phyloP scores from a whole-genome alignment of 2,113 vertebrate genomes.

The Pelecanoides urinatrix region DNA sequence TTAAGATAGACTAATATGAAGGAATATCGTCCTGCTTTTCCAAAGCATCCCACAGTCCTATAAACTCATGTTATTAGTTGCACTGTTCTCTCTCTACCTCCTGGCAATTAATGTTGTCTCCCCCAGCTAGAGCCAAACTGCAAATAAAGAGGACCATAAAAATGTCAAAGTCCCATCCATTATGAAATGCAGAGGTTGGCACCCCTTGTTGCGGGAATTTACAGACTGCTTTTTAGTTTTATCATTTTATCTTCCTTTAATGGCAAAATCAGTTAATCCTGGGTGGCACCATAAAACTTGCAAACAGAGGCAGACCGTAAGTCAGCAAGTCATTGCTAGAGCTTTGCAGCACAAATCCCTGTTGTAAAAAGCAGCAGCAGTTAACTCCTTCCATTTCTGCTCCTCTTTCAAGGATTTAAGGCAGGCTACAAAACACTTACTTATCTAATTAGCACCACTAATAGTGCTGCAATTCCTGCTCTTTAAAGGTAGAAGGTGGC shows the following conservation, averaged over 20 bases:
- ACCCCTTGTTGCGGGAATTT: constrained; percentile 18
- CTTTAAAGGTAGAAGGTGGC: not conserved
- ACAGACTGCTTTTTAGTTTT: constrained; percentile 1
- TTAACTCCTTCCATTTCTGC: not conserved
- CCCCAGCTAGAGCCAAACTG: not conserved
- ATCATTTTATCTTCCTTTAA: constrained; percentile 6
- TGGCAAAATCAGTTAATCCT: constrained; percentile 13
- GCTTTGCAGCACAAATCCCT: not conserved
- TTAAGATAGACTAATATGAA: not conserved
- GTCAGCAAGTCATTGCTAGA: not conserved
- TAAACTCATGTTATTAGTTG: not conserved
- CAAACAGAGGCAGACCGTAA: not conserved
- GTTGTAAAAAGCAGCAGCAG: not conserved
- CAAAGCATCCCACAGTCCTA: not conserved
- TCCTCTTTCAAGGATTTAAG: not conserved
- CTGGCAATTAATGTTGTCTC: not conserved
- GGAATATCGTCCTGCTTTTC: not conserved
- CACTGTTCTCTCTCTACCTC: not conserved
- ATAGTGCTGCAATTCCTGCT: not conserved
- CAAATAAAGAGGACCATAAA: constrained; percentile 17
- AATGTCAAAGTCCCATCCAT: not conserved
- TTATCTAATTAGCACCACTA: not conserved
- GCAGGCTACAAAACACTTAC: not conserved
- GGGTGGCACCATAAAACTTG: not conserved
- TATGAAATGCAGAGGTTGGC: not conserved